A percentile compares a stretch with the other conserved stretches of the same genome.
Evolutionary conservation across 2,888 invertebrate species (phyloP).

Genomic region (Mystacides longicornis): DNA sequence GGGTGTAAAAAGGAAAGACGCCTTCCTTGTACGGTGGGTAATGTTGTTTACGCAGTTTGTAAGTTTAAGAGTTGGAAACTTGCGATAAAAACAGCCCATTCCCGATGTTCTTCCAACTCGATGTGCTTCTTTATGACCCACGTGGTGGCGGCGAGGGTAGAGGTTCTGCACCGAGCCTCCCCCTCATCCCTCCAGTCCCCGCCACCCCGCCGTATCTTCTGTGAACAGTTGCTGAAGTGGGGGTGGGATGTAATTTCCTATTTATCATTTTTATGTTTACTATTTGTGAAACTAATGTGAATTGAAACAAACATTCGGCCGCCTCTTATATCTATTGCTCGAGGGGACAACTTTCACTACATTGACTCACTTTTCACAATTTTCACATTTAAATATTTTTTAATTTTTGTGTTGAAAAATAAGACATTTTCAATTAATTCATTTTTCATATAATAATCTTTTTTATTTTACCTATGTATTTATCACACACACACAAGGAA

Average conservation of each 20-base stretch:
- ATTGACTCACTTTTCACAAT: not conserved
- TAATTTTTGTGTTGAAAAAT: too few species aligned
- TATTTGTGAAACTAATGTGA: not conserved
- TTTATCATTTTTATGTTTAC: slow-evolving; percentile 20
- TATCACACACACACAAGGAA: too few species aligned
- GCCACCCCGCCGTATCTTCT: not conserved
- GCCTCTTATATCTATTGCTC: not conserved
- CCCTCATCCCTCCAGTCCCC: not conserved
- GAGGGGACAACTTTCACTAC: not conserved
- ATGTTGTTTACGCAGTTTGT: too few species aligned
- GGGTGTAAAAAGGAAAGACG: too few species aligned
- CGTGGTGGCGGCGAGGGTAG: not conserved
- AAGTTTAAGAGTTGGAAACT: not conserved
- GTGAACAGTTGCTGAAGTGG: not conserved
- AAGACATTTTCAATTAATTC: too few species aligned
- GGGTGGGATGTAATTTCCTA: slow-evolving; percentile 14
- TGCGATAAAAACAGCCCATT: slow-evolving; percentile 29
- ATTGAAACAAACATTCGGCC: not conserved
- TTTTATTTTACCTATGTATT: too few species aligned
- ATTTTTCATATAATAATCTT: too few species aligned
- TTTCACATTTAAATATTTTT: not conserved
- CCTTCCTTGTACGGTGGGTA: too few species aligned
- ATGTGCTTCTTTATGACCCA: slow-evolving; percentile 17
- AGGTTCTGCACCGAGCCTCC: not conserved
- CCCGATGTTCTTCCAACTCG: slow-evolving; percentile 41